These are phyloP conservation scores for Brachyptera risi DNA, from an alignment of 2,888 invertebrate genomes.

Conservation along the genomic window DNA sequence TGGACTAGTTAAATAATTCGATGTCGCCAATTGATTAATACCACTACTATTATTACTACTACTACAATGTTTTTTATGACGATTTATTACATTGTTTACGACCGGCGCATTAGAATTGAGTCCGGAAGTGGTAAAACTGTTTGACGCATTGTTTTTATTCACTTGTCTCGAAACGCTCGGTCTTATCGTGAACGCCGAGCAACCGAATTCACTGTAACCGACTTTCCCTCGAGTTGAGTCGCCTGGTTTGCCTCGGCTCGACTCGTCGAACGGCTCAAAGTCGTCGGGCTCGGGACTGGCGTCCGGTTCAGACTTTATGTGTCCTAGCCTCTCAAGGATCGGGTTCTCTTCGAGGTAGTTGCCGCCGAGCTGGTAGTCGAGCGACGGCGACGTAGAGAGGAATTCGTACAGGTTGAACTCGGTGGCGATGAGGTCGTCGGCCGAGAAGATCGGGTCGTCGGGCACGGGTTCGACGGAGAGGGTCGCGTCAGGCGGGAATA, in stretches of 20 bases:
- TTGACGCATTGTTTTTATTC: background rate
- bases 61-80: constrained; percentile 9
- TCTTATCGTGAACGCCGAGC: constrained; percentile 25
- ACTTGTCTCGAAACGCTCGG: constrained; percentile 9
- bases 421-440: constrained; percentile 36
- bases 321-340: constrained; percentile 10
- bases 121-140: background rate
- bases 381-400: constrained; percentile 37
- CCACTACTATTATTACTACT: too few relatives aligned
- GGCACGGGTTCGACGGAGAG: constrained; percentile 44
- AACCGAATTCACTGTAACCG: constrained; percentile 17
- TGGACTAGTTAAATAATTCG: constrained; percentile 27
- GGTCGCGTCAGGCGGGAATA: constrained; percentile 44
- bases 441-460: constrained; percentile 26
- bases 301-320: constrained; percentile 2
- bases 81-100: background rate
- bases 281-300: background rate
- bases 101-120: background rate
- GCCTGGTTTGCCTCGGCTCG: background rate
- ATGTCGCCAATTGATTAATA: constrained; percentile 21
- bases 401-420: constrained; percentile 46
- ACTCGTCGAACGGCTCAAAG: background rate
- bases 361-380: constrained; percentile 35
- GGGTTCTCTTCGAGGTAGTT: constrained; percentile 7
- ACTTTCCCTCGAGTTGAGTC: background rate